Evolutionary conservation across 2,113 vertebrate species (phyloP).

Genomic region (Cricetomys ansorgei): DNA sequence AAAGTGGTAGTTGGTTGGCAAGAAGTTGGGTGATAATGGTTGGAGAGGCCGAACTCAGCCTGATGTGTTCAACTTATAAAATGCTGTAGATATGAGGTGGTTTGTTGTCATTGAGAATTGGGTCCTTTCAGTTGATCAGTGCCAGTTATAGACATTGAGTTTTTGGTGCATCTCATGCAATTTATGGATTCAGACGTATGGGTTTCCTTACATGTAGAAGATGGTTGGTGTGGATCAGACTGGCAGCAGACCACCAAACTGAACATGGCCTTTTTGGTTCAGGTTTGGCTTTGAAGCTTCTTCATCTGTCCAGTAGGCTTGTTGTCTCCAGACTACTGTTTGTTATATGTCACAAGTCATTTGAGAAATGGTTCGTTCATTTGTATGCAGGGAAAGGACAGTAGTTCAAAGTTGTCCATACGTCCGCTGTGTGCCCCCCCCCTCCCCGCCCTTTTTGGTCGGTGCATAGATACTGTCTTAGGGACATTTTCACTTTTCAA

Average conservation of each 20-base stretch:
- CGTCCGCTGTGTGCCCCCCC: too few species aligned
- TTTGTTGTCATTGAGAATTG: neutral
- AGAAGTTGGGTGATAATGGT: neutral
- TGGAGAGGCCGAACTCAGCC: neutral
- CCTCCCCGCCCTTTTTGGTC: too few species aligned
- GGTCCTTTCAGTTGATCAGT: neutral
- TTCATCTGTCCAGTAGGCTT: neutral
- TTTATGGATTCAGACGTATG: neutral
- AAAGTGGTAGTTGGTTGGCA: neutral
- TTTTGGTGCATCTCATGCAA: neutral
- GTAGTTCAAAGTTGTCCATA: neutral
- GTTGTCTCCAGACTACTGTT: neutral
- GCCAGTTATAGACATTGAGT: neutral
- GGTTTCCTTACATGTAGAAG: too few species aligned
- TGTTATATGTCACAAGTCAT: neutral
- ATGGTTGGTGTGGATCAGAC: neutral
- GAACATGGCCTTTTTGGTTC: neutral
- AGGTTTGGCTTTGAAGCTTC: neutral
- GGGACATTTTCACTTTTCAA: neutral
- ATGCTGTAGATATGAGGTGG: neutral
- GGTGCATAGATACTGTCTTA: too few species aligned
- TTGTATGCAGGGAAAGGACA: neutral
- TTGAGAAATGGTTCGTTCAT: neutral
- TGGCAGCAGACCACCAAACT: neutral
- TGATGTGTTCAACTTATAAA: neutral